Percentiles rank a stretch among this genome's conserved stretches.
phyloP scores from a whole-genome alignment of 2,888 invertebrate genomes.

The Argynnis bischoffii region DNA sequence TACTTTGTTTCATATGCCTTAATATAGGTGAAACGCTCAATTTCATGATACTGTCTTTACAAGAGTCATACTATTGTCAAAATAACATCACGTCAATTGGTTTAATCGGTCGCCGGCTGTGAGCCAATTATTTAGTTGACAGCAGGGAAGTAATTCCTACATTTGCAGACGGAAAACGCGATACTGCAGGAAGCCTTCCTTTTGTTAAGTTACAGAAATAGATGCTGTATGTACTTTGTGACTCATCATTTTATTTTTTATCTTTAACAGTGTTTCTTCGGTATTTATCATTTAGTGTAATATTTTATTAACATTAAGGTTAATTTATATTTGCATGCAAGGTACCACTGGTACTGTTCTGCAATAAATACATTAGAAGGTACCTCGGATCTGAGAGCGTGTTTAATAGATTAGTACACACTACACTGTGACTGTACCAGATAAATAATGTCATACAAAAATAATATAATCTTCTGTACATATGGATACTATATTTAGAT shows the following conservation, averaged over 20 bases:
- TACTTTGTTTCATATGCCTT: background rate
- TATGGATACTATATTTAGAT: slow-evolving; percentile 14
- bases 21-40: slow-evolving; percentile 5
- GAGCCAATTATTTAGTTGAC: slow-evolving; percentile 80
- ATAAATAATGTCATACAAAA: too few relatives aligned
- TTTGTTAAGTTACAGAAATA: slow-evolving; percentile 68
- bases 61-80: slow-evolving; percentile 67
- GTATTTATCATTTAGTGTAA: too few relatives aligned
- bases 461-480: background rate
- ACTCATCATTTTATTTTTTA: too few relatives aligned
- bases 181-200: slow-evolving; percentile 75
- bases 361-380: too few relatives aligned
- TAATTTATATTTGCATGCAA: too few relatives aligned
- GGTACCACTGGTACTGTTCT: too few relatives aligned
- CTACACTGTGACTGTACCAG: too few relatives aligned
- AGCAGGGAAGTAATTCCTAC: slow-evolving; percentile 80
- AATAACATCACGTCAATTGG: slow-evolving; percentile 79
- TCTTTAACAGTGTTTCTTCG: too few relatives aligned
- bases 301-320: too few relatives aligned
- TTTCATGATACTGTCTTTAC: slow-evolving; percentile 35
- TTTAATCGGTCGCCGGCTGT: slow-evolving; percentile 77
- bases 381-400: too few relatives aligned
- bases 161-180: slow-evolving; percentile 79
- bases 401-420: too few relatives aligned
- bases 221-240: slow-evolving; percentile 26